These are phyloP conservation scores for Lasius fuliginosus DNA, from an alignment of 2,888 invertebrate genomes.

Conservation along the genomic window DNA sequence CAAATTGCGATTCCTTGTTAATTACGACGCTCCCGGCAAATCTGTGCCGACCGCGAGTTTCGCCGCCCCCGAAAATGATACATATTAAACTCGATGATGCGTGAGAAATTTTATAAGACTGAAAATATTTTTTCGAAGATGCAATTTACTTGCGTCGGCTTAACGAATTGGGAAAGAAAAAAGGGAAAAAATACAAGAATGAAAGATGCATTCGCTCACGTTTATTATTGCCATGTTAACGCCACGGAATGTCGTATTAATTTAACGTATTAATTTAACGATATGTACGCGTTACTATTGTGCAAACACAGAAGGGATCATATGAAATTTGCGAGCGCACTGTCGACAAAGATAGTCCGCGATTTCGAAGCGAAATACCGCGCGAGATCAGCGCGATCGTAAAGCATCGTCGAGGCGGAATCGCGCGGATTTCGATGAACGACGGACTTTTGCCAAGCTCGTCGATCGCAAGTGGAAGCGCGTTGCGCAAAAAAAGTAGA, in stretches of 20 bases:
- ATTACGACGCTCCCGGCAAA: conserved; percentile 53
- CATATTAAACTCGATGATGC: conserved; percentile 28
- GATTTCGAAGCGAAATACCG: not conserved
- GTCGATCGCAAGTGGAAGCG: not conserved
- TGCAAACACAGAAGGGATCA: not conserved
- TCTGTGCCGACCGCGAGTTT: conserved; percentile 32
- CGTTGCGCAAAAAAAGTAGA: not conserved
- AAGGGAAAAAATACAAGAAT: not conserved
- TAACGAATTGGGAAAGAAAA: not conserved
- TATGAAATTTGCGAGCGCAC: conserved; percentile 4
- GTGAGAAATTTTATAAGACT: conserved; percentile 49
- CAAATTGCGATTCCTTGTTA: conserved; percentile 69
- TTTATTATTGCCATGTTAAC: not conserved
- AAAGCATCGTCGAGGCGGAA: conserved; percentile 11
- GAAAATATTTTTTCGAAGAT: not conserved
- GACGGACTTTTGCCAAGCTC: not conserved
- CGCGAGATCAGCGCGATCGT: not conserved
- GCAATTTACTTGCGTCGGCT: not conserved
- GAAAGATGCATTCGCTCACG: not conserved
- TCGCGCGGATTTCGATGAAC: not conserved
- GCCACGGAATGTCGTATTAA: not conserved
- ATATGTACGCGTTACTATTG: not conserved
- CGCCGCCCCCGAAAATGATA: conserved; percentile 43
- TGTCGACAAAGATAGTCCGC: too few species aligned
- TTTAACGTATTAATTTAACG: not conserved